Percentiles rank a stretch among this genome's conserved stretches.
Conservation (phyloP, 2,797 vertebrate genomes). For the Micromesistius poutassou region DNA sequence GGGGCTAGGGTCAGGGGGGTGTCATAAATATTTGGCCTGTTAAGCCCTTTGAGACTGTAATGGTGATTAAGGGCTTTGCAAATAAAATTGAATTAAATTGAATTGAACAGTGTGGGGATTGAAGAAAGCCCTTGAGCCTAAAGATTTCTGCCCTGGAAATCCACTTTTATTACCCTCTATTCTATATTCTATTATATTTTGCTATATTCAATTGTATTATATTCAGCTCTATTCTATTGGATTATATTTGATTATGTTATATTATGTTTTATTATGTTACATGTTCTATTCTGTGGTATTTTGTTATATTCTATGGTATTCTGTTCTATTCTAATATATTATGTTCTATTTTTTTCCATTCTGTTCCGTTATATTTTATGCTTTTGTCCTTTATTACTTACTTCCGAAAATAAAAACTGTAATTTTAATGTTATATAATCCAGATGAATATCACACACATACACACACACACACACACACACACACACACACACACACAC, state of each 20-base stretch:
- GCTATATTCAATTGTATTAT: neutral
- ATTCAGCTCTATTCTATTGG: neutral
- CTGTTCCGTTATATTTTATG: neutral
- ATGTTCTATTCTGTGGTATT: no score
- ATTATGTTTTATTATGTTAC: no score
- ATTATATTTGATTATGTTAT: no score
- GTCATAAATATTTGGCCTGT: no score
- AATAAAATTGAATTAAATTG: no score
- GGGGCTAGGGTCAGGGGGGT: no score
- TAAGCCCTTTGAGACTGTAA: no score
- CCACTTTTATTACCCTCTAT: conserved; percentile 8
- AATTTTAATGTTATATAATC: neutral
- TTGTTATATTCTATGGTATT: neutral
- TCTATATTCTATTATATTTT: neutral
- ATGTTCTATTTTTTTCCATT: no score
- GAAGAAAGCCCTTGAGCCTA: conserved; percentile 33
- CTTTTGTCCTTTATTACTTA: neutral
- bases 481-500: no score
- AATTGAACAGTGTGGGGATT: conserved; percentile 11
- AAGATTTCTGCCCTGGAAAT: conserved; percentile 20
- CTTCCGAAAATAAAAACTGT: neutral
- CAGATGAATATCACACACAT: neutral
- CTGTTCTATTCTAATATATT: no score
- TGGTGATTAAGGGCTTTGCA: no score
- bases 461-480: no score